phyloP scores from a whole-genome alignment of 2,113 vertebrate genomes.

The Dryoscopus gambensis region DNA sequence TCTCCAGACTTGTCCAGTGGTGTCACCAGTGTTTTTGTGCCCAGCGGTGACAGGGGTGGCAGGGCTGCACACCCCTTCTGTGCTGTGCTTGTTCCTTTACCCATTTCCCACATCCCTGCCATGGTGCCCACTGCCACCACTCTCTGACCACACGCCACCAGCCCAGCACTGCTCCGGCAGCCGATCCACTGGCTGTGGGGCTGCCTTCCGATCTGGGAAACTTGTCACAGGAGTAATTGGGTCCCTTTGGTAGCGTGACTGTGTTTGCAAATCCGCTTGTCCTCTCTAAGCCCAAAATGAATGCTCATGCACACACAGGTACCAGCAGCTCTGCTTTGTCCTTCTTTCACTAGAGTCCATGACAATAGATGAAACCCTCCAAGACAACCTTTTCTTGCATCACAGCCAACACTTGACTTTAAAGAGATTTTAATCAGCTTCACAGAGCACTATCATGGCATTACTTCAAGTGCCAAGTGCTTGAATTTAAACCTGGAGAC shows the following conservation, averaged over 20 bases:
- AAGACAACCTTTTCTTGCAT: background rate
- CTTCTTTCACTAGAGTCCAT: background rate
- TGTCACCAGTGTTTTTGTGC: background rate
- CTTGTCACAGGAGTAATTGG: background rate
- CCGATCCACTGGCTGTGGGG: accelerated
- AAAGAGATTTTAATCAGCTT: background rate
- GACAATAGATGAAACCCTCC: background rate
- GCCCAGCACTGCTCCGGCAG: accelerated
- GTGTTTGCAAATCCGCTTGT: background rate
- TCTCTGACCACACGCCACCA: background rate
- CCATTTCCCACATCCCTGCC: background rate
- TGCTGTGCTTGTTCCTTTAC: background rate
- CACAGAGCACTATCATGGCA: background rate
- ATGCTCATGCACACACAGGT: background rate
- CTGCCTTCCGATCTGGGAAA: background rate
- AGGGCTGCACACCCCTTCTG: background rate
- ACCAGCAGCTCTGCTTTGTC: background rate
- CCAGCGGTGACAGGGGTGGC: accelerated
- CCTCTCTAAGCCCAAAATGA: background rate
- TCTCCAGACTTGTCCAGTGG: accelerated
- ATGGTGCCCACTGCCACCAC: accelerated
- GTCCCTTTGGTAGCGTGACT: background rate
- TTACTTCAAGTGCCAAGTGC: background rate
- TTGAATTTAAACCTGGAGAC: background rate
- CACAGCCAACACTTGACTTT: background rate